Percentiles rank a stretch among this genome's conserved stretches.
Conservation (phyloP, 1,140 invertebrate genomes). For the Drosophila rhopaloa region DNA sequence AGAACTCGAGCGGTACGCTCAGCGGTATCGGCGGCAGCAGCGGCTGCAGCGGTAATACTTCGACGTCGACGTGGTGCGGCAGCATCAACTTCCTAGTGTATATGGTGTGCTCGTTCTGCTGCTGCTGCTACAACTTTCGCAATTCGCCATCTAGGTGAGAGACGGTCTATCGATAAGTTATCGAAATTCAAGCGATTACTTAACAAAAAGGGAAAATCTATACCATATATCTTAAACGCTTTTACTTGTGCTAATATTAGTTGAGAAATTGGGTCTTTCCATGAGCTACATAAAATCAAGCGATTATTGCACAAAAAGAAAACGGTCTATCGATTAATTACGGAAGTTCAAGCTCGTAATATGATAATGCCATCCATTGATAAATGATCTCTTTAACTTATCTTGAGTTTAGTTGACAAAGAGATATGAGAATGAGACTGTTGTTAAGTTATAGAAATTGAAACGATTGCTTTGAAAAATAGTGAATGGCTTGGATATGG, state of each 20-base stretch:
- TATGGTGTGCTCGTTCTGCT: conserved; percentile 84
- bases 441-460: too few relatives aligned
- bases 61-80: conserved; percentile 78
- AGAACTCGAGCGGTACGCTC: conserved; percentile 42
- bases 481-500: too few relatives aligned
- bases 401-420: too few relatives aligned
- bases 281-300: neutral
- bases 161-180: conserved; percentile 5
- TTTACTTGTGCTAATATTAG: neutral
- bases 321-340: too few relatives aligned
- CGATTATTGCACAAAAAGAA: neutral
- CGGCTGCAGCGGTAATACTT: conserved; percentile 43
- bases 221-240: too few relatives aligned
- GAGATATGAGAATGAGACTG: too few relatives aligned
- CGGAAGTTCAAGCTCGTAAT: neutral
- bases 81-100: conserved; percentile 82
- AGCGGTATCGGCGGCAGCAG: conserved; percentile 34
- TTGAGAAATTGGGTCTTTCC: neutral
- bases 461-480: too few relatives aligned
- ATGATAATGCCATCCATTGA: too few relatives aligned
- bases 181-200: neutral
- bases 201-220: too few relatives aligned
- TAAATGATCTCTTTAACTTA: too few relatives aligned
- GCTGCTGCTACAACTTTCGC: conserved; percentile 82
- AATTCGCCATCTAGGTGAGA: conserved; percentile 80